Percentiles rank a stretch among this genome's conserved stretches.
These are phyloP conservation scores for Mythimna vitellina DNA, from an alignment of 2,888 invertebrate species.

Conservation along the genomic window DNA sequence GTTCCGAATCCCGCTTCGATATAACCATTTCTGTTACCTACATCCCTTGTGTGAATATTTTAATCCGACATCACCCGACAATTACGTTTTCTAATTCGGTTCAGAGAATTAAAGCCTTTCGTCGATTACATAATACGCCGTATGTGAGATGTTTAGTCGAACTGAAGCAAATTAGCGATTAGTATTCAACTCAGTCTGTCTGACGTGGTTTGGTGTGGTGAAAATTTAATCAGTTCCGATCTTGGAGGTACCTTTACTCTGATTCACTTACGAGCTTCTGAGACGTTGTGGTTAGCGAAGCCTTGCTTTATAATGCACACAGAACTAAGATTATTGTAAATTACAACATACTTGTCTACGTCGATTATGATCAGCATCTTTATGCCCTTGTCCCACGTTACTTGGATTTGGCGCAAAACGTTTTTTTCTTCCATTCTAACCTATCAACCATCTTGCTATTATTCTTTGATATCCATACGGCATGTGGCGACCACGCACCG, in stretches of 20 bases:
- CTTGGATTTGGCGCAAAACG: too few species aligned
- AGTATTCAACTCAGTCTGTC: conserved; percentile 39
- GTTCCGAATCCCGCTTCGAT: too few species aligned
- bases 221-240: conserved; percentile 55
- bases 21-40: too few species aligned
- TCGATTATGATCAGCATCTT: neutral
- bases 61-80: conserved; percentile 1
- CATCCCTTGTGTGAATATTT: conserved; percentile 16
- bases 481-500: too few species aligned
- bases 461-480: too few species aligned
- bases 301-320: conserved; percentile 21
- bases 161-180: conserved; percentile 41
- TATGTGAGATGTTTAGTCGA: conserved; percentile 29
- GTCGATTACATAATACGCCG: conserved; percentile 24
- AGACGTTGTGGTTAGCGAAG: neutral
- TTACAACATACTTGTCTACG: neutral
- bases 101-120: conserved; percentile 33
- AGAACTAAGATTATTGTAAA: neutral
- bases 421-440: too few species aligned
- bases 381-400: too few species aligned
- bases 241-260: conserved; percentile 11
- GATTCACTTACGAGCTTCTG: conserved; percentile 29
- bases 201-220: conserved; percentile 21
- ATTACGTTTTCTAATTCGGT: conserved; percentile 37
- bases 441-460: too few species aligned